A percentile compares a stretch with the other conserved stretches of the same genome.
Conservation (phyloP, 1,140 invertebrate genomes). For the Pentalonia nigronervosa region DNA sequence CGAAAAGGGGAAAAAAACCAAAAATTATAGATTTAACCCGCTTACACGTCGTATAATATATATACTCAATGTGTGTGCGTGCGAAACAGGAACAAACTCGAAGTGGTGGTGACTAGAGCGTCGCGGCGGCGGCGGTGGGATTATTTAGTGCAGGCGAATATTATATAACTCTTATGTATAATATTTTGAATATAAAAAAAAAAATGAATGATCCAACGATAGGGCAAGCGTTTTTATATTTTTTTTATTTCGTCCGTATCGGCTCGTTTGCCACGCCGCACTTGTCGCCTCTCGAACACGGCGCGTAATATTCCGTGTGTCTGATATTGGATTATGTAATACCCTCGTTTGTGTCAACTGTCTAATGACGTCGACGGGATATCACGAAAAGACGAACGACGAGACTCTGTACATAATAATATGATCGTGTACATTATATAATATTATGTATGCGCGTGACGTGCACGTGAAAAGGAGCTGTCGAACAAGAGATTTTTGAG, state of each 20-base stretch:
- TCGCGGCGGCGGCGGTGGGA: no score
- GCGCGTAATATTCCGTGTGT: neutral
- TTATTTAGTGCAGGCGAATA: neutral
- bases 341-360: conserved; percentile 4
- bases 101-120: no score
- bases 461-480: neutral
- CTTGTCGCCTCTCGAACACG: neutral
- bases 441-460: neutral
- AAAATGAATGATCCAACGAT: neutral
- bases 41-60: neutral
- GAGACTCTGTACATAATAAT: neutral
- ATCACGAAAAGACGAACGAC: neutral
- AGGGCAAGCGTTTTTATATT: neutral
- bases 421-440: no score
- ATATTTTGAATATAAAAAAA: neutral
- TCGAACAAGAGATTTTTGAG: neutral
- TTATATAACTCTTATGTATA: neutral
- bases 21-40: conserved; percentile 27
- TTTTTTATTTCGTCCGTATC: neutral
- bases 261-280: neutral
- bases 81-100: neutral
- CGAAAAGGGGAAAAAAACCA: neutral
- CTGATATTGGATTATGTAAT: conserved; percentile 38
- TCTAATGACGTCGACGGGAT: neutral
- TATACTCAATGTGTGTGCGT: neutral